Evolutionary conservation across 1,140 invertebrate species (phyloP), one percentile per base, ranked within the genome.

Genomic region (Chironomus tepperi): DNA sequence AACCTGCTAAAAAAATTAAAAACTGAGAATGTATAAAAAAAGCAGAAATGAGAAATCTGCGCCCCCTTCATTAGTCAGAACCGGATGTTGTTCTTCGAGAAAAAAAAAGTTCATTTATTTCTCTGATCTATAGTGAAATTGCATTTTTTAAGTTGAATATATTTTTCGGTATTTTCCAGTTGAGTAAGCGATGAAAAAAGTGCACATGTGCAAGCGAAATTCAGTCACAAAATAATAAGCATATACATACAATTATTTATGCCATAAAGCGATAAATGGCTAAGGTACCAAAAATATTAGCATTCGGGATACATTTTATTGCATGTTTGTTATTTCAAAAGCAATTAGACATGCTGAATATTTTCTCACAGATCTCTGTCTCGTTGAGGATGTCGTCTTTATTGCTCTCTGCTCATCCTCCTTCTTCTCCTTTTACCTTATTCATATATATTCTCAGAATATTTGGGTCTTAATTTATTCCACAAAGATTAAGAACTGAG

Each of bases 391-490:
- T 34, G 24, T 34, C 24, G 24, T 34, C 24, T 34, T 34, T 57
- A 57, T 57, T 57, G 47, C 47, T 47, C 43, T 47, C 2, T 57
- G 24, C 47, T 57, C 8, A 5, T 57, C 47, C n/a, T 57, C 15
- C 15, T 47, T 47, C 43, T 34, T 47, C 47, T 57, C 9, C 47
- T 15, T 47, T 34, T 34, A 34, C 24, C 47, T 57, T 57, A 12
- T 57, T 15, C 47, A 57, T 57, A 12, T 12, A n/a, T 12, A 5
- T 12, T 57, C 47, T 57, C n/a, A n/a, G 47, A 57, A 57, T 57
- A n/a, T 57, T 57, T 57, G n/a, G n/a, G n/a, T 57, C n/a, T 57
- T 70, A 70, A 70, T 70, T 19, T 70, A 70, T 70, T n/a, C 65
- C 18, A n/a, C 24, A 34, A 34, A 34, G 24, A 34, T 34, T 57